Evolutionary conservation across 2,113 vertebrate genomes (phyloP), one percentile per base, ranked within the genome.

Genomic region (Electrona antarctica): DNA sequence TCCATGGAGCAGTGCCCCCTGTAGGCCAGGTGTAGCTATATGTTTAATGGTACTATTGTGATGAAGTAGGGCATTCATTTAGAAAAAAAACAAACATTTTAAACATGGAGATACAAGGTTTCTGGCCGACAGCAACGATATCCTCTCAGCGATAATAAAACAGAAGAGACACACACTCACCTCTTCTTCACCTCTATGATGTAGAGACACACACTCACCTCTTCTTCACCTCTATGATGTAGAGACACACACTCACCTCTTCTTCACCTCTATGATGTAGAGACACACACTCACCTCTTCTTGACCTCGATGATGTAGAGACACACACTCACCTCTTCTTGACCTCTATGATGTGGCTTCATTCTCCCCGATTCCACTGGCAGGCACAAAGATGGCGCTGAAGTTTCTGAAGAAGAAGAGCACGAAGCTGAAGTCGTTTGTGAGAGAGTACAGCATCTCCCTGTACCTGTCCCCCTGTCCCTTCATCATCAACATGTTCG

Each of bases 361-460:
- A n/a, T n/a, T 60, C 7, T 67, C 48, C 7, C 50, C 7, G 71
- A 28, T 65, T 2, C 9, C n/a, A 5, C 12, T 7, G 45, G 21
- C 73, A 95, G 94, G 94, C 71, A 93, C 91, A 61, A 95, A 95
- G 83, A 95, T 95, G 94, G 94, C 94, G 0, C 88, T 95, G 69
- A 95, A 95, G 74, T 95, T 95, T 83, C 89, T 95, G 50, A 93
- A 93, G 89, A 95, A 95, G 91, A 94, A 94, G 83, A 94, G 91
- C 0, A 95, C 94, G 52, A 95, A 95, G 84, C 92, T 95, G 85
- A 94, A 94, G 89, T 94, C 93, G 0, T 95, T 95, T 75, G 71
- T 95, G 57, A 82, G 94, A 57, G 94, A 95, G 90, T 95, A 94
- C 87, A 95, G 94, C 79, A 92, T 95, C 77, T 95, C 94, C 0